Evolutionary conservation across 23 tunicate species (phyloP).

Genomic region (Aplidium turbinatum): DNA sequence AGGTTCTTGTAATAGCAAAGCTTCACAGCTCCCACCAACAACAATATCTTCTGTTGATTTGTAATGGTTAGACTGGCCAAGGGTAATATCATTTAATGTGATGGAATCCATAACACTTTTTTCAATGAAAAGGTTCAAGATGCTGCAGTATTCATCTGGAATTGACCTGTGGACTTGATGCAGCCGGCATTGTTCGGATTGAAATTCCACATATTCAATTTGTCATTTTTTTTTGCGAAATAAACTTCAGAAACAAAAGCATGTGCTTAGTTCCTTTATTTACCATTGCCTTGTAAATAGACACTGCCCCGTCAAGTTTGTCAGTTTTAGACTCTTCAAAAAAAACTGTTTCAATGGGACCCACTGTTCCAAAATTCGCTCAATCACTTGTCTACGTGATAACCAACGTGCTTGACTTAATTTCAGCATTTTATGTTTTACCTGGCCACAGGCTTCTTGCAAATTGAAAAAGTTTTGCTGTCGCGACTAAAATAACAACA

Average conservation of each 20-base stretch:
- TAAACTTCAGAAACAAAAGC: slow-evolving; percentile 9
- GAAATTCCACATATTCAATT: slow-evolving; percentile 4
- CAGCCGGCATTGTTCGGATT: slow-evolving; percentile 14
- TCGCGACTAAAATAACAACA: slow-evolving; percentile 10
- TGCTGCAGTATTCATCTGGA: not conserved
- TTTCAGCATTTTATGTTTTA: not conserved
- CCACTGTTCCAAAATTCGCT: slow-evolving; percentile 19
- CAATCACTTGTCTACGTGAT: slow-evolving; percentile 10
- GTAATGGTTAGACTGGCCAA: slow-evolving; percentile 9
- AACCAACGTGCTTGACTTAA: slow-evolving; percentile 16
- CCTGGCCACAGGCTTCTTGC: slow-evolving; percentile 11
- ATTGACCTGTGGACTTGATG: slow-evolving; percentile 20
- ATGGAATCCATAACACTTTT: not conserved
- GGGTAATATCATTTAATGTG: not conserved
- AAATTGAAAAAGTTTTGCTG: slow-evolving; percentile 4
- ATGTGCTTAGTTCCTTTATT: slow-evolving; percentile 24
- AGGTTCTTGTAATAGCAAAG: slow-evolving; percentile 14
- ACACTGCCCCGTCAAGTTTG: not conserved
- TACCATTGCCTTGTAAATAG: slow-evolving; percentile 3
- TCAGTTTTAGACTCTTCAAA: slow-evolving; percentile 1
- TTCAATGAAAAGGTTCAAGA: not conserved
- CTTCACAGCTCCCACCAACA: slow-evolving; percentile 17
- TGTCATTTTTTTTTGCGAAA: slow-evolving; percentile 22
- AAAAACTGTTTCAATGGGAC: slow-evolving; percentile 2
- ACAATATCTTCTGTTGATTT: slow-evolving; percentile 3